Evolutionary conservation across 2,113 vertebrate genomes (phyloP).

Genomic region (Leptobrachium leishanense): DNA sequence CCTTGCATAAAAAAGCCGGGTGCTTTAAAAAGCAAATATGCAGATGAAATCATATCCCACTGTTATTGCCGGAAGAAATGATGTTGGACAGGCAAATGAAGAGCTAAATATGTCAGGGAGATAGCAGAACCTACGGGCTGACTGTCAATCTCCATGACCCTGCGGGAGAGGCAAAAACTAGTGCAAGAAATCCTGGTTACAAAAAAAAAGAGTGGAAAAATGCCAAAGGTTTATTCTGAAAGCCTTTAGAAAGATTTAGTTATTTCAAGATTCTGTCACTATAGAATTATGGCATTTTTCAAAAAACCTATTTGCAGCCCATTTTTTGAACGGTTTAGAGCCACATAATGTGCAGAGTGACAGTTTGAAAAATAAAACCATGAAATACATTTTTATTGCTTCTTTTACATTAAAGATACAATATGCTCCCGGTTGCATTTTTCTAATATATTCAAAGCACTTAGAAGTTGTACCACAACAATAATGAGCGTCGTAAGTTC

Average conservation of each 20-base stretch:
- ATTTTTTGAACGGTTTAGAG: too few relatives aligned
- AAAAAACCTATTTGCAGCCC: too few relatives aligned
- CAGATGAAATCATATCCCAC: background rate
- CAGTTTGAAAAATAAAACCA: too few relatives aligned
- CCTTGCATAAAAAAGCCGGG: background rate
- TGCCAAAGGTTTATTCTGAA: background rate
- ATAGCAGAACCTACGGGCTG: conserved; percentile 3
- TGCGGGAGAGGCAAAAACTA: background rate
- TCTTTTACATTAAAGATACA: too few relatives aligned
- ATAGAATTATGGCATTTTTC: background rate
- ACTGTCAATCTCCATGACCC: conserved; percentile 22
- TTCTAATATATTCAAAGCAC: too few relatives aligned
- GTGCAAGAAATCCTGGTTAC: background rate
- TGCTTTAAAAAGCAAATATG: background rate
- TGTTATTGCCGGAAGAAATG: conserved; percentile 13
- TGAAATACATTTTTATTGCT: too few relatives aligned
- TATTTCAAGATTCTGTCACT: background rate
- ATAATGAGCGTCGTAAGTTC: too few relatives aligned
- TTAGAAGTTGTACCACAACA: too few relatives aligned
- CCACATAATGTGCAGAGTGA: too few relatives aligned
- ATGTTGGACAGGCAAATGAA: conserved; percentile 10
- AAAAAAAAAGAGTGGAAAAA: background rate
- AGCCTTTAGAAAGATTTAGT: conserved; percentile 3
- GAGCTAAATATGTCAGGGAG: conserved; percentile 2
- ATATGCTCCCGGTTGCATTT: too few relatives aligned